Evolutionary conservation across 2,113 vertebrate genomes (phyloP).

Genomic region (Uropsilus gracilis): DNA sequence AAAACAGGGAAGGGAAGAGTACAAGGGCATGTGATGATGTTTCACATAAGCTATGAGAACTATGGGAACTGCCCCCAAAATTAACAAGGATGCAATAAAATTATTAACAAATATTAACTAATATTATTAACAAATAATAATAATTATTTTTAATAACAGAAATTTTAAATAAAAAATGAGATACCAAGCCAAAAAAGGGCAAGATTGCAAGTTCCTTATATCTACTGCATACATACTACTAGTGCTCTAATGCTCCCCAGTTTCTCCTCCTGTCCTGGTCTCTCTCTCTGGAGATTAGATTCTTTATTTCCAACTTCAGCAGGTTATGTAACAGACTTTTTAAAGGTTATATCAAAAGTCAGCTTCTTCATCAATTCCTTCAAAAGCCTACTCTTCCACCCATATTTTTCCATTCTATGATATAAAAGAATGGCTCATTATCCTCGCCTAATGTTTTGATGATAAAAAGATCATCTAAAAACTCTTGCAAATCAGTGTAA

Average conservation of each 20-base stretch:
- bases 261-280: background rate
- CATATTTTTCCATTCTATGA: background rate
- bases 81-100: no score
- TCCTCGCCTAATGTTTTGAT: slow-evolving; percentile 8
- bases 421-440: slow-evolving; percentile 10
- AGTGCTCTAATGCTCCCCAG: background rate
- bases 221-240: background rate
- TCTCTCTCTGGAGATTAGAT: background rate
- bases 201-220: background rate
- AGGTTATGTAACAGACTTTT: background rate
- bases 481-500: background rate
- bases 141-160: no score
- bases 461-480: background rate
- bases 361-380: background rate
- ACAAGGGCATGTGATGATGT: no score
- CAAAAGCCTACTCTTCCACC: background rate
- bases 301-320: background rate
- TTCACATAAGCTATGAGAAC: no score
- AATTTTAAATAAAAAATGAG: no score
- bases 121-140: no score
- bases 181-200: background rate
- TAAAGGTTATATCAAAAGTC: background rate
- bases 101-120: no score
- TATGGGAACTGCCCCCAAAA: no score
- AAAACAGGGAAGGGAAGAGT: no score